These are phyloP conservation scores for Phallusia fumigata DNA, from an alignment of 23 tunicate species.

Conservation along the genomic window DNA sequence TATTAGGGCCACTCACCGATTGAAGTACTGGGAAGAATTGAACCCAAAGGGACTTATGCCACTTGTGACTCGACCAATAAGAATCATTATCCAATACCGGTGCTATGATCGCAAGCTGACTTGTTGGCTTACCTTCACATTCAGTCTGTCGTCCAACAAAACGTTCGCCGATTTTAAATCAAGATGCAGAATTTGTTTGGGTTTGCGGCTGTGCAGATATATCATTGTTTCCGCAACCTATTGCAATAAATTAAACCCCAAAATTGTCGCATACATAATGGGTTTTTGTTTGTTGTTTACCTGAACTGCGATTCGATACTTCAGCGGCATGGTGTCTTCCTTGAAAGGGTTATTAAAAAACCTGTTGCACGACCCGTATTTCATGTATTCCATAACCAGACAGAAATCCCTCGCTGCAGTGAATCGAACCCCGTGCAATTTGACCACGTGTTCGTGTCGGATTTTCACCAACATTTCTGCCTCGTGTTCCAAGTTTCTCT, in stretches of 20 bases:
- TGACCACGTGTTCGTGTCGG: constrained; percentile 12
- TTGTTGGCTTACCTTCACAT: neutral
- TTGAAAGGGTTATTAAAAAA: neutral
- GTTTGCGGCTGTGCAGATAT: neutral
- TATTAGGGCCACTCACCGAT: too few relatives aligned
- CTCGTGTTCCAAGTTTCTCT: neutral
- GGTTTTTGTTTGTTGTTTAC: neutral
- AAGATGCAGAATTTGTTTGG: constrained; percentile 1
- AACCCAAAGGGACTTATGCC: too few relatives aligned
- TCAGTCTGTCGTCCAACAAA: constrained; percentile 9
- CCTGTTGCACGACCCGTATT: constrained; percentile 15
- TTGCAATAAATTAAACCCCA: neutral
- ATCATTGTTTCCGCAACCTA: constrained; percentile 16
- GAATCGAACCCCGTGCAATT: neutral
- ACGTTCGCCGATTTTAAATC: constrained; percentile 20
- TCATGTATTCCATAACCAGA: constrained; percentile 10
- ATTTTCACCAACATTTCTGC: constrained; percentile 6
- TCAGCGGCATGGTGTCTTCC: neutral
- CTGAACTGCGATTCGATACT: constrained; percentile 14
- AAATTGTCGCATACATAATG: too few relatives aligned
- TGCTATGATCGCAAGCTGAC: neutral
- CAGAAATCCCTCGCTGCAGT: neutral
- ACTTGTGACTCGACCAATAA: too few relatives aligned
- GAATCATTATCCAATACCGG: too few relatives aligned
- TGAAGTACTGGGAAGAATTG: too few relatives aligned